phyloP scores from a whole-genome alignment of 2,888 invertebrate species.

The Peribatodes rhomboidaria region DNA sequence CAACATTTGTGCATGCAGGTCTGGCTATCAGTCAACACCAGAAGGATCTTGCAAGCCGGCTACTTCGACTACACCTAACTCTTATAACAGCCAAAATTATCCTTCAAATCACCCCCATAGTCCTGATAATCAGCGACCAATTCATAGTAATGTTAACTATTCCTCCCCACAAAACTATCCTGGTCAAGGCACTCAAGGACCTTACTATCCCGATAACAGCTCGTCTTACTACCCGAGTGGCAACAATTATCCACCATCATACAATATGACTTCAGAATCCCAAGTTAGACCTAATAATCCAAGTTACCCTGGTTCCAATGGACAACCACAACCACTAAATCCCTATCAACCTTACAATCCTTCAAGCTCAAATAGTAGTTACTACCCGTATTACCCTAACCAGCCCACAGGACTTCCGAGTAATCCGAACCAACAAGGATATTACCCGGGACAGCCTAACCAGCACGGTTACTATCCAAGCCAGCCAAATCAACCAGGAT shows the following conservation, averaged over 20 bases:
- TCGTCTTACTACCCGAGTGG: conserved; percentile 36
- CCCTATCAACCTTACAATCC: conserved; percentile 31
- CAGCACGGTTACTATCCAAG: conserved; percentile 23
- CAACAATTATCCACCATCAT: conserved; percentile 27
- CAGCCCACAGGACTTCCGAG: conserved; percentile 20
- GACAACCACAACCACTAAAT: conserved; percentile 15
- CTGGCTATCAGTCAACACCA: conserved; percentile 75
- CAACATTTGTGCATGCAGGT: conserved; percentile 87
- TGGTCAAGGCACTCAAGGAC: conserved; percentile 29
- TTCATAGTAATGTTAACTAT: conserved; percentile 34
- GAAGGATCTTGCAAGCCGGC: conserved; percentile 74
- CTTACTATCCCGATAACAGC: conserved; percentile 36
- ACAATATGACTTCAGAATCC: conserved; percentile 40
- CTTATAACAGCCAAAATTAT: conserved; percentile 30
- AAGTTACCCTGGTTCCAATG: conserved; percentile 18
- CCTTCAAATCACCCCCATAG: conserved; percentile 39
- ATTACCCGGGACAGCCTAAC: conserved; percentile 26
- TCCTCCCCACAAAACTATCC: conserved; percentile 37
- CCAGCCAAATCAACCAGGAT: conserved; percentile 33
- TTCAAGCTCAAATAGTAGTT: conserved; percentile 15
- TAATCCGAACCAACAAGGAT: conserved; percentile 38
- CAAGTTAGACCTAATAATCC: conserved; percentile 36
- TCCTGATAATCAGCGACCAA: conserved; percentile 42
- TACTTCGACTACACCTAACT: conserved; percentile 24
- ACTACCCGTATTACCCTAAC: conserved; percentile 30